phyloP scores from a whole-genome alignment of 2,888 invertebrate genomes.

The Cryptus armator region DNA sequence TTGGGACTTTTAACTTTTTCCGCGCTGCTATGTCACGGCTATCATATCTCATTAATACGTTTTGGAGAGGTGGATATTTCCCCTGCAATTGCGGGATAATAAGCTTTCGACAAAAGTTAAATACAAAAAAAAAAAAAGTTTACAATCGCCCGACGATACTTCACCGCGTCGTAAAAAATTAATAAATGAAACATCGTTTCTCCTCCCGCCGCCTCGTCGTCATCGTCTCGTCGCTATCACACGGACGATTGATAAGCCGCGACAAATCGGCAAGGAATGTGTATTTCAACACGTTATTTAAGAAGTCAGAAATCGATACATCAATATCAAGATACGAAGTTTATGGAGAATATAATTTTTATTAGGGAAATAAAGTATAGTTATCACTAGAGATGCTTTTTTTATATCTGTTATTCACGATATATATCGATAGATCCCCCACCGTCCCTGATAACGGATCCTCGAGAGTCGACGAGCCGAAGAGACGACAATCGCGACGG shows the following conservation, averaged over 20 bases:
- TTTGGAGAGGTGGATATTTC: not conserved
- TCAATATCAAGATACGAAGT: slow-evolving; percentile 74
- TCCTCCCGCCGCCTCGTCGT: not conserved
- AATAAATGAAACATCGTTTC: slow-evolving; percentile 16
- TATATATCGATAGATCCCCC: not conserved
- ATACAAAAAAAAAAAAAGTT: not conserved
- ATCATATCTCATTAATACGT: too few species aligned
- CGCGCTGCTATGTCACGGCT: slow-evolving; percentile 66
- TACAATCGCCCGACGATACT: too few species aligned
- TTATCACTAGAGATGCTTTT: slow-evolving; percentile 71
- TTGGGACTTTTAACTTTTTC: slow-evolving; percentile 70
- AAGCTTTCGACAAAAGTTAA: too few species aligned
- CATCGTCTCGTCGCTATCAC: slow-evolving; percentile 18
- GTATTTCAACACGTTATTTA: slow-evolving; percentile 56
- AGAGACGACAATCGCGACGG: too few species aligned
- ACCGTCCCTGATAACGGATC: not conserved
- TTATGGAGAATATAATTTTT: slow-evolving; percentile 82
- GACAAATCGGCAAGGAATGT: slow-evolving; percentile 68
- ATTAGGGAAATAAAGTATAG: slow-evolving; percentile 80
- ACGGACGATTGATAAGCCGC: slow-evolving; percentile 58
- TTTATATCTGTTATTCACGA: not conserved
- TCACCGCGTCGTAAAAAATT: not conserved
- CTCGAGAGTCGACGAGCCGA: not conserved
- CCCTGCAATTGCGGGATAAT: too few species aligned
- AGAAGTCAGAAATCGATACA: slow-evolving; percentile 55